A percentile compares a stretch with the other conserved stretches of the same genome.
phyloP scores from a whole-genome alignment of 2,888 invertebrate genomes.

The Cephus pygmeus region DNA sequence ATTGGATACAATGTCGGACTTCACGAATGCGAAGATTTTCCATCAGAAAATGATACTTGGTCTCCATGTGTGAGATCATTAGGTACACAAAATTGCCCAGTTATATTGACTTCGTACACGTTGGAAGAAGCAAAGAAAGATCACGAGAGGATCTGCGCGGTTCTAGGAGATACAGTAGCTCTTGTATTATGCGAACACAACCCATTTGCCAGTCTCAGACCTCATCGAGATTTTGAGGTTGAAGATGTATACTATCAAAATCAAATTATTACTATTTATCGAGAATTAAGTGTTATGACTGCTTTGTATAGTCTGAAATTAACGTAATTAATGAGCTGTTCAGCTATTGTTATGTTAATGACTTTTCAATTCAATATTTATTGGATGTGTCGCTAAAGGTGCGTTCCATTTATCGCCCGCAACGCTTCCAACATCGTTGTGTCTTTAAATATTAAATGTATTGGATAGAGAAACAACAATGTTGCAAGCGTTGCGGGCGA shows the following conservation, averaged over 20 bases:
- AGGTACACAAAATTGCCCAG: constrained; percentile 44
- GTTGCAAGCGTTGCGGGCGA: too few relatives aligned
- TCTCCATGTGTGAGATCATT: constrained; percentile 36
- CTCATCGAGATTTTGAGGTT: constrained; percentile 51
- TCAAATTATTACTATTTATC: constrained; percentile 50
- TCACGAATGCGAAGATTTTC: constrained; percentile 43
- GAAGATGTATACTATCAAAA: constrained; percentile 54
- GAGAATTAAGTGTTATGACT: neutral
- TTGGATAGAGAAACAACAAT: too few relatives aligned
- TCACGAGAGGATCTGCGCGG: constrained; percentile 40
- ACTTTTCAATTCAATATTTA: neutral
- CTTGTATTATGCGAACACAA: constrained; percentile 39
- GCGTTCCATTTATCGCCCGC: too few relatives aligned
- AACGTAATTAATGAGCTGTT: constrained; percentile 4
- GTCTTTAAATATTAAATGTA: too few relatives aligned
- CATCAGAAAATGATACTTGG: constrained; percentile 50
- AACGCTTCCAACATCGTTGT: too few relatives aligned
- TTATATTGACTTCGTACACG: constrained; percentile 51
- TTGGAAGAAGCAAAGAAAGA: constrained; percentile 43
- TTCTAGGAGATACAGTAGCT: constrained; percentile 29
- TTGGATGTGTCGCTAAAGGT: neutral
- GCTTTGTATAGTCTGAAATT: constrained; percentile 12
- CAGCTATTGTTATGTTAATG: too few relatives aligned
- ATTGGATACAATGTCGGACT: constrained; percentile 54
- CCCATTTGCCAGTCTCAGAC: constrained; percentile 50